Conservation (phyloP, 2,113 vertebrate genomes). For the Chionodraco myersi region DNA sequence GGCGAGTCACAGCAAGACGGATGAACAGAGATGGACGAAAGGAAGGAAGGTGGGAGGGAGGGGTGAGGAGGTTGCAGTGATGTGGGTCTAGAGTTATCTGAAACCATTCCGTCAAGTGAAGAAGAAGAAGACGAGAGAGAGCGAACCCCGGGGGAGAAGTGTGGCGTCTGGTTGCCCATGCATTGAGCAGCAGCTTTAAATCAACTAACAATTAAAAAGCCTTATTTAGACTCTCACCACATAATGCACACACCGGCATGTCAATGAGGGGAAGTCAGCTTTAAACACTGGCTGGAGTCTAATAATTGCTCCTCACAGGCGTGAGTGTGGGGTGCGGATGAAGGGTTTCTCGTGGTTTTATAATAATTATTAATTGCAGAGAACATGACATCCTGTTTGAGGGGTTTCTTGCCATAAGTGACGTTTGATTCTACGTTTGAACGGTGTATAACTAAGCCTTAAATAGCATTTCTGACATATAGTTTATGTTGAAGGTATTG, state of each 20-base stretch:
- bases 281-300: slow-evolving; percentile 30
- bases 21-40: slow-evolving; percentile 6
- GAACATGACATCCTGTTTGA: neutral
- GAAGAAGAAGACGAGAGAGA: slow-evolving; percentile 7
- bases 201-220: slow-evolving; percentile 75
- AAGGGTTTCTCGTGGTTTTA: neutral
- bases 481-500: neutral
- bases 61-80: slow-evolving; percentile 29
- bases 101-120: slow-evolving; percentile 53
- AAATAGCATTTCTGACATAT: neutral
- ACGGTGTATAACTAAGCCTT: neutral
- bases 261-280: slow-evolving; percentile 39
- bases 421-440: neutral
- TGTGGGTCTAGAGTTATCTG: slow-evolving; percentile 56
- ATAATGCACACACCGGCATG: slow-evolving; percentile 33
- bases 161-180: slow-evolving; percentile 66
- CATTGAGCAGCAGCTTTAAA: slow-evolving; percentile 62
- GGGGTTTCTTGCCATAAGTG: neutral
- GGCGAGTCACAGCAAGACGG: neutral
- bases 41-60: neutral
- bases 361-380: neutral
- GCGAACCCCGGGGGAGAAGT: slow-evolving; percentile 41
- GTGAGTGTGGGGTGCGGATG: neutral
- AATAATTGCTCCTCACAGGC: slow-evolving; percentile 12
- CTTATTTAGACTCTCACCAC: slow-evolving; percentile 56